Conservation (phyloP, 2,797 vertebrate genomes). For the Lepus oiostolus region DNA sequence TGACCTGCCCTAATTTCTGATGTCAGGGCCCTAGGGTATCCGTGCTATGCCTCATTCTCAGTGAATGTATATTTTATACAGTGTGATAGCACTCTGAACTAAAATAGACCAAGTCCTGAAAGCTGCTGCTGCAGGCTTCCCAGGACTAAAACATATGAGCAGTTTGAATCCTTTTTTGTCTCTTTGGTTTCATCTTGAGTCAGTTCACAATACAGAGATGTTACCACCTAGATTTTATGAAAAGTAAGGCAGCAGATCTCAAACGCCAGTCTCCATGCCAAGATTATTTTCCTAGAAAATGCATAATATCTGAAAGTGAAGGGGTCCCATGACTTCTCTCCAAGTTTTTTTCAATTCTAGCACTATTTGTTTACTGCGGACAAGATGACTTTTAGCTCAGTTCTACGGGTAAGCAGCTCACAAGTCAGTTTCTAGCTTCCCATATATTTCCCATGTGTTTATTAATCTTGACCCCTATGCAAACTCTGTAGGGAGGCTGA, state of each 20-base stretch:
- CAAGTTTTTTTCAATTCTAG: background rate
- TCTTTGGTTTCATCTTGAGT: slow-evolving; percentile 45
- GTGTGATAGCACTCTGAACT: slow-evolving; percentile 80
- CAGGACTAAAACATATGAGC: slow-evolving; percentile 57
- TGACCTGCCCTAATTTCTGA: slow-evolving; percentile 77
- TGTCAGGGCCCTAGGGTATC: slow-evolving; percentile 59
- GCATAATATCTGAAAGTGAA: slow-evolving; percentile 41
- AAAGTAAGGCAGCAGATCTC: background rate
- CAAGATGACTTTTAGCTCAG: slow-evolving; percentile 46
- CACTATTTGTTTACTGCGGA: slow-evolving; percentile 2
- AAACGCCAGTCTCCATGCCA: background rate
- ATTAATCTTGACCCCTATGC: slow-evolving; percentile 49
- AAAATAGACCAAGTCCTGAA: slow-evolving; percentile 79
- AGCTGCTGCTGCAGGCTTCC: slow-evolving; percentile 47
- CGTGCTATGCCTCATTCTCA: slow-evolving; percentile 33
- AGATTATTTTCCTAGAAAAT: slow-evolving; percentile 58
- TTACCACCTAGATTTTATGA: background rate
- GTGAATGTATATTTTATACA: slow-evolving; percentile 81
- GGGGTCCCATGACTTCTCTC: background rate
- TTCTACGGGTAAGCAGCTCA: slow-evolving; percentile 42
- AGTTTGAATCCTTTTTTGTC: slow-evolving; percentile 46
- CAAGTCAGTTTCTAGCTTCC: slow-evolving; percentile 40
- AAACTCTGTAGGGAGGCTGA: slow-evolving; percentile 53
- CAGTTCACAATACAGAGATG: slow-evolving; percentile 48
- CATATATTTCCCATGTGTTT: background rate